These are phyloP conservation scores for Pomatorhinus ruficollis DNA, from an alignment of 2,113 vertebrate genomes.

Conservation along the genomic window DNA sequence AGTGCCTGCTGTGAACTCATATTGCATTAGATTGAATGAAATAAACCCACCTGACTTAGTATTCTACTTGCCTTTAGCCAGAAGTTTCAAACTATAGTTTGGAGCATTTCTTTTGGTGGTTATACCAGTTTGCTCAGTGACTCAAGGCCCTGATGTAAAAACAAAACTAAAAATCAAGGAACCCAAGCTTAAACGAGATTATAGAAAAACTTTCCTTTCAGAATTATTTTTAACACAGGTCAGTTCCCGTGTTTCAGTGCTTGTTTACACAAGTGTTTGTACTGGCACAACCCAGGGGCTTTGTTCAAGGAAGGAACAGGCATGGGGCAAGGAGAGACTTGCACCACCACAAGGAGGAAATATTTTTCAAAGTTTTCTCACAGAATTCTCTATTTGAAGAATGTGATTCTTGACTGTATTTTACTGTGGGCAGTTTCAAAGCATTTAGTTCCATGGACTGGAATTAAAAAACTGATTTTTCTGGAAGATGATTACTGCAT, in stretches of 20 bases:
- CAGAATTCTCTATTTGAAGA: neutral
- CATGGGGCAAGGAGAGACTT: neutral
- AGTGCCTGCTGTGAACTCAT: neutral
- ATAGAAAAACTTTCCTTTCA: neutral
- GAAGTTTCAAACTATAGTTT: neutral
- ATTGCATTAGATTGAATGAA: neutral
- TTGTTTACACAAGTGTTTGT: neutral
- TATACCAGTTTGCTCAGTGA: neutral
- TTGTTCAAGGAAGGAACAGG: neutral
- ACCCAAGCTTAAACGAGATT: neutral
- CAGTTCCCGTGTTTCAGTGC: neutral
- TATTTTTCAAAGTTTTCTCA: neutral
- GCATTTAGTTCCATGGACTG: neutral
- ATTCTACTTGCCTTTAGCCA: neutral
- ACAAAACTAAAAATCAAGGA: neutral
- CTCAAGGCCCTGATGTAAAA: neutral
- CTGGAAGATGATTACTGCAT: neutral
- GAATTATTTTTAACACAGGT: neutral
- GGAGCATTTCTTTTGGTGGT: neutral
- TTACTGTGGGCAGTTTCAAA: neutral
- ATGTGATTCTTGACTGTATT: neutral
- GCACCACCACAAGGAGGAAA: neutral
- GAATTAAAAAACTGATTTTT: neutral
- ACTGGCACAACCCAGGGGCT: neutral
- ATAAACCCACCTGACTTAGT: neutral